Conservation (phyloP, 2,113 vertebrate species). For the Pelecanoides urinatrix region DNA sequence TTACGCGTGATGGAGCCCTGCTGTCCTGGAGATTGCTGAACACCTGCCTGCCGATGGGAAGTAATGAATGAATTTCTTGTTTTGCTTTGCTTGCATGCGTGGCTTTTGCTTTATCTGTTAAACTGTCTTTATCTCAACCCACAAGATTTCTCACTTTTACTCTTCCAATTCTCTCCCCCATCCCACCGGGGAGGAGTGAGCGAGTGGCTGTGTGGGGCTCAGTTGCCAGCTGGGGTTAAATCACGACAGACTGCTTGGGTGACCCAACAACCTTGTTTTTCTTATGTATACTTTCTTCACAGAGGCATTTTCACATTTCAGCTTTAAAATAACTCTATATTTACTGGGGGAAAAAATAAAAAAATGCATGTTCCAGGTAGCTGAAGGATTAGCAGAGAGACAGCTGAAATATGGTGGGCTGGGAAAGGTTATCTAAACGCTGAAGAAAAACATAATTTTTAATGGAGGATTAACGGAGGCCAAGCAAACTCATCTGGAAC, state of each 20-base stretch:
- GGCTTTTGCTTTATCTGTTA: too few relatives aligned
- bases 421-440: not conserved
- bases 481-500: not conserved
- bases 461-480: not conserved
- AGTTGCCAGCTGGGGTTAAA: too few relatives aligned
- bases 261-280: not conserved
- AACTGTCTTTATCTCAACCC: too few relatives aligned
- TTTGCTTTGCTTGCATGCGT: too few relatives aligned
- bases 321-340: not conserved
- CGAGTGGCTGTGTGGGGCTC: too few relatives aligned
- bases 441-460: not conserved
- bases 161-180: too few relatives aligned
- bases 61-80: too few relatives aligned
- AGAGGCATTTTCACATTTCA: not conserved
- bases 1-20: too few relatives aligned
- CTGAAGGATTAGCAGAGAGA: not conserved
- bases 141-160: too few relatives aligned
- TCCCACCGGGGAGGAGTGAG: too few relatives aligned
- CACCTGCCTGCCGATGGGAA: too few relatives aligned
- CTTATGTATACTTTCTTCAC: not conserved
- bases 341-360: not conserved
- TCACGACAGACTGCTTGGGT: not conserved
- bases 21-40: too few relatives aligned
- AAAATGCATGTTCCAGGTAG: not conserved
- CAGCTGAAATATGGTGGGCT: not conserved